Percentiles rank a stretch among this genome's conserved stretches.
phyloP scores from a whole-genome alignment of 2,797 vertebrate species.

The Pelochelys cantorii region DNA sequence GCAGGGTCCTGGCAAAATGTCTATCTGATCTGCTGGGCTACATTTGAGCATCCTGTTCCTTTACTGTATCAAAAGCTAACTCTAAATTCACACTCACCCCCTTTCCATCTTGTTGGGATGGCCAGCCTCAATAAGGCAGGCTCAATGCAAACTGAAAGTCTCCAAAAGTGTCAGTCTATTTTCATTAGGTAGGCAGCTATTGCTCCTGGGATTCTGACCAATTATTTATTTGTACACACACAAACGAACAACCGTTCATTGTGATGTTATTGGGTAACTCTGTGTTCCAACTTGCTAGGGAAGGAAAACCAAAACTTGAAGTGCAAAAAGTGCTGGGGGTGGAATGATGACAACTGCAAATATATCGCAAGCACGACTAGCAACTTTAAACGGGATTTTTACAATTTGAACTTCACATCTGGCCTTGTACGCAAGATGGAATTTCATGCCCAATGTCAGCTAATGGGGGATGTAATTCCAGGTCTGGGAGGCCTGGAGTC shows the following conservation, averaged over 20 bases:
- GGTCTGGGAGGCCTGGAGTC: conserved; percentile 66
- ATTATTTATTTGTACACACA: background rate
- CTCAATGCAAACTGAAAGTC: conserved; percentile 16
- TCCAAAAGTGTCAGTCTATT: conserved; percentile 44
- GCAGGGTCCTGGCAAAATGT: conserved; percentile 34
- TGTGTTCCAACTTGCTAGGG: background rate
- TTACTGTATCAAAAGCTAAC: background rate
- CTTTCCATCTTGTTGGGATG: conserved; percentile 24
- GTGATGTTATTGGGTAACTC: conserved; percentile 23
- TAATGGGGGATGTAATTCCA: conserved; percentile 67
- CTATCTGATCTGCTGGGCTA: conserved; percentile 25
- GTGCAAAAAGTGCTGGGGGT: conserved; percentile 33
- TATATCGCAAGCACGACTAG: background rate
- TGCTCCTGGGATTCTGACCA: conserved; percentile 45
- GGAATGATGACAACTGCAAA: conserved; percentile 45
- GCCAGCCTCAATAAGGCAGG: conserved; percentile 39
- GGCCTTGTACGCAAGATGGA: conserved; percentile 52
- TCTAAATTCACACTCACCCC: background rate
- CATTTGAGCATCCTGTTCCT: conserved; percentile 8
- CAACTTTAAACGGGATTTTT: conserved; percentile 23
- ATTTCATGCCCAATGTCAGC: conserved; percentile 70
- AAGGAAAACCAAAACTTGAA: conserved; percentile 42
- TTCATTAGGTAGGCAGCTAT: conserved; percentile 24
- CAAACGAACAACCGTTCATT: background rate
- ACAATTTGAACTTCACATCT: conserved; percentile 65